Evolutionary conservation across 23 tunicate species (phyloP), one percentile per base, ranked within the genome.

Genomic region (Styela clava): DNA sequence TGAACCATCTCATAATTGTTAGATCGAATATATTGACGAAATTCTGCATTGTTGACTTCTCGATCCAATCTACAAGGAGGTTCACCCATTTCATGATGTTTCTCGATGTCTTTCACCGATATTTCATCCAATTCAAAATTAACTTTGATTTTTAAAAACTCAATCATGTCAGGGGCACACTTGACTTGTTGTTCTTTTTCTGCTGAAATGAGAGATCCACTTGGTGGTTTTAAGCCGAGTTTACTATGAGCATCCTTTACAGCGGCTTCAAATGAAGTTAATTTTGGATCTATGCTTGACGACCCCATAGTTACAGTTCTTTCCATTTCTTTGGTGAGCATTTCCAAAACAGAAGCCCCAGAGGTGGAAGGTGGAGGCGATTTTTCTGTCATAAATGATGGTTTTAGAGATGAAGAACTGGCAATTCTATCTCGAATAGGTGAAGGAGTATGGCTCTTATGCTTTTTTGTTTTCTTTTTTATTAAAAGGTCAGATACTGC

Each of bases 31-130:
- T 79, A 85, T 56, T 89, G 86, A 22, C 95, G 95, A 44, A 89
- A 89, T 24, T 89, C 86, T 16, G 83, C 83, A 86, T 89, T 89
- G 20, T 86, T 63, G 27, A 89, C 69, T 9, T 89, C 95, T 21
- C 78, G 69, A 29, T 81, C 86, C 56, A 89, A 74, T 31, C 95
- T 64, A 73, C 95, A 89, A n/a, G 89, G 95, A 29, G 95, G 95
- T 81, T 89, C 95, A 76, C 95, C 95, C 16, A 80, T 36, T 82
- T 89, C 95, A 69, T 89, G 95, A 77, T 89, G 95, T 51, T 82
- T 85, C 82, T 89, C 95, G 33, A 89, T 85, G 31, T 89, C 89
- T 81, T 85, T 85, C 22, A 74, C 74, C 2, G 89, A 27, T 23
- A 89, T 68, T 80, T 89, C 89, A 34, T 89, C 95, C 2, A 89